Evolutionary conservation across 2,888 invertebrate genomes (phyloP).

Genomic region (Rhodophaea formosa): DNA sequence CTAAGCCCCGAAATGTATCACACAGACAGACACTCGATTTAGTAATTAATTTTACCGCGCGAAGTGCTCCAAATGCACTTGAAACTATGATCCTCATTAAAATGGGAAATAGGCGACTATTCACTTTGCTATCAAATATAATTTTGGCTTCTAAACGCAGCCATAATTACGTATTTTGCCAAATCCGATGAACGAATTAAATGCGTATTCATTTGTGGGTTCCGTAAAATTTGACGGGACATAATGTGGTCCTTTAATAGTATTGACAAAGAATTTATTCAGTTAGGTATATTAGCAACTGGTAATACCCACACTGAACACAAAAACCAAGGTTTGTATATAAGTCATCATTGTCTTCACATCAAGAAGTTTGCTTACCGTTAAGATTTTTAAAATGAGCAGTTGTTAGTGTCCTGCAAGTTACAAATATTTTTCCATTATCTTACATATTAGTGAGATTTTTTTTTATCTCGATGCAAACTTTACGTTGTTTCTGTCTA

Average conservation of each 20-base stretch:
- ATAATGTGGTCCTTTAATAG: neutral
- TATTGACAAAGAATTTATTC: neutral
- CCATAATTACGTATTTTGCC: slow-evolving; percentile 62
- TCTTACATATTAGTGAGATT: no score
- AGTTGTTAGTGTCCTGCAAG: no score
- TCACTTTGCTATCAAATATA: slow-evolving; percentile 73
- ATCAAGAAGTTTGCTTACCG: no score
- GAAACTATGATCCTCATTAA: slow-evolving; percentile 80
- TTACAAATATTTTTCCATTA: no score
- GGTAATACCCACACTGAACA: no score
- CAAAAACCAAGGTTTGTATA: no score
- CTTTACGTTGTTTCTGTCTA: no score
- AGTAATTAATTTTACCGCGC: slow-evolving; percentile 78
- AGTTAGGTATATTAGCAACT: no score
- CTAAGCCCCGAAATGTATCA: slow-evolving; percentile 58
- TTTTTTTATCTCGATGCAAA: no score
- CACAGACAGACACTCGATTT: slow-evolving; percentile 68
- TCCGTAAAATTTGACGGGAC: slow-evolving; percentile 25
- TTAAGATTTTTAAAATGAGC: no score
- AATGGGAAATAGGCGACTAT: slow-evolving; percentile 75
- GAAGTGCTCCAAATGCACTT: slow-evolving; percentile 77
- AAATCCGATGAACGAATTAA: slow-evolving; percentile 45
- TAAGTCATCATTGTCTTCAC: no score
- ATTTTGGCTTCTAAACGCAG: slow-evolving; percentile 74
- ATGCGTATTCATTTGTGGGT: slow-evolving; percentile 24